phyloP scores from a whole-genome alignment of 2,888 invertebrate genomes.

The Gerris lacustris region DNA sequence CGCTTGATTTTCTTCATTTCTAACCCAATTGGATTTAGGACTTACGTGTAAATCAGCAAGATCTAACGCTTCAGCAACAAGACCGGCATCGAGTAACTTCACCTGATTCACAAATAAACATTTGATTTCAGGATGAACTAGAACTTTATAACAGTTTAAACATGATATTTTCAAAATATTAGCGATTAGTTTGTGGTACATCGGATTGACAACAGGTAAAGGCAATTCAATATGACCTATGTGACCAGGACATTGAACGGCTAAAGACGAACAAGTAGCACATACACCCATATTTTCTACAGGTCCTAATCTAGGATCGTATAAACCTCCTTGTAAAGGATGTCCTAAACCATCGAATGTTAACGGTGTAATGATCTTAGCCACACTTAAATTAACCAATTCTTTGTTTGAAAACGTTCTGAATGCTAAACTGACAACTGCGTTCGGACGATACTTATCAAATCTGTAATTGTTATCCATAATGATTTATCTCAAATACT shows the following conservation, averaged over 20 bases:
- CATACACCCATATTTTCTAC: slow-evolving; percentile 56
- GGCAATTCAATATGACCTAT: slow-evolving; percentile 88
- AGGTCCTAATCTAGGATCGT: slow-evolving; percentile 75
- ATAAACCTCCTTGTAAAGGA: slow-evolving; percentile 72
- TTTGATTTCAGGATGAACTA: slow-evolving; percentile 49
- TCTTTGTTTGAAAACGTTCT: slow-evolving; percentile 63
- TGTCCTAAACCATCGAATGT: slow-evolving; percentile 74
- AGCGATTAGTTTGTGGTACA: slow-evolving; percentile 64
- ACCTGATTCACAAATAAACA: slow-evolving; percentile 54
- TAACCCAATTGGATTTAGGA: not conserved
- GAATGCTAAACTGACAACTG: slow-evolving; percentile 43
- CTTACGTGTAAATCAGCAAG: slow-evolving; percentile 21
- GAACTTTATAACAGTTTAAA: slow-evolving; percentile 54
- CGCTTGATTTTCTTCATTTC: not conserved
- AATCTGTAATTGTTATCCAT: too few relatives aligned
- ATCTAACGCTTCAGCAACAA: slow-evolving; percentile 58
- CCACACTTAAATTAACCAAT: slow-evolving; percentile 64
- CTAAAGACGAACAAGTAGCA: slow-evolving; percentile 58
- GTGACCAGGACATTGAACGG: slow-evolving; percentile 73
- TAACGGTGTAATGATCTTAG: slow-evolving; percentile 62
- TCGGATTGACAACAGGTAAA: slow-evolving; percentile 77
- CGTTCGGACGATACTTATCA: not conserved
- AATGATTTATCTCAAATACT: too few relatives aligned
- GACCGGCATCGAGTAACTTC: slow-evolving; percentile 58
- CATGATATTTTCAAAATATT: slow-evolving; percentile 57